Conservation (phyloP, 1,140 invertebrate genomes). For the Drosophila hydei region DNA sequence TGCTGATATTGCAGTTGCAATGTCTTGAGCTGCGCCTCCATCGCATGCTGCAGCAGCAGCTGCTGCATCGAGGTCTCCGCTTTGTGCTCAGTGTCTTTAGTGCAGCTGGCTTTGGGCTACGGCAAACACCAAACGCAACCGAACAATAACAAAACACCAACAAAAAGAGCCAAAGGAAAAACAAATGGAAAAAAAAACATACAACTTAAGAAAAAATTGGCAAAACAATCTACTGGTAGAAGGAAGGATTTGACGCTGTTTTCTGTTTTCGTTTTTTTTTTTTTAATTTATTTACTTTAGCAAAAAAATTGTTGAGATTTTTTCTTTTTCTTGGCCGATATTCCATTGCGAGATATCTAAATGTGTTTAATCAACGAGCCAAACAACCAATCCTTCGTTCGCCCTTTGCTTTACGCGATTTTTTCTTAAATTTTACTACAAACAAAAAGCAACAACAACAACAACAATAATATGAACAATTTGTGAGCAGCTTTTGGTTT, state of each 20-base stretch:
- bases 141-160: constrained; percentile 50
- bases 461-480: no score
- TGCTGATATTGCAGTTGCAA: constrained; percentile 67
- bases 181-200: constrained; percentile 46
- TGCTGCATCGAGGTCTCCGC: constrained; percentile 55
- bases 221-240: constrained; percentile 70
- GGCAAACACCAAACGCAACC: constrained; percentile 23
- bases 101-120: constrained; percentile 39
- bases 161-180: constrained; percentile 55
- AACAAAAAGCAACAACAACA: constrained; percentile 13
- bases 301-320: constrained; percentile 83
- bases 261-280: constrained; percentile 18
- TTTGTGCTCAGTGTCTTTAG: constrained; percentile 67
- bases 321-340: constrained; percentile 84
- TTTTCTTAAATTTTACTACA: constrained; percentile 58
- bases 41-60: constrained; percentile 62
- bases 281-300: constrained; percentile 17
- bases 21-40: constrained; percentile 68
- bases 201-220: constrained; percentile 64
- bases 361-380: constrained; percentile 32
- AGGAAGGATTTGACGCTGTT: constrained; percentile 76
- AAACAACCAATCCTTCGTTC: constrained; percentile 77
- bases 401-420: constrained; percentile 44
- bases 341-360: constrained; percentile 47
- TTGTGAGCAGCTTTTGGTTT: constrained; percentile 39